Evolutionary conservation across 2,113 vertebrate species (phyloP).

Genomic region (Diadophis punctatus): DNA sequence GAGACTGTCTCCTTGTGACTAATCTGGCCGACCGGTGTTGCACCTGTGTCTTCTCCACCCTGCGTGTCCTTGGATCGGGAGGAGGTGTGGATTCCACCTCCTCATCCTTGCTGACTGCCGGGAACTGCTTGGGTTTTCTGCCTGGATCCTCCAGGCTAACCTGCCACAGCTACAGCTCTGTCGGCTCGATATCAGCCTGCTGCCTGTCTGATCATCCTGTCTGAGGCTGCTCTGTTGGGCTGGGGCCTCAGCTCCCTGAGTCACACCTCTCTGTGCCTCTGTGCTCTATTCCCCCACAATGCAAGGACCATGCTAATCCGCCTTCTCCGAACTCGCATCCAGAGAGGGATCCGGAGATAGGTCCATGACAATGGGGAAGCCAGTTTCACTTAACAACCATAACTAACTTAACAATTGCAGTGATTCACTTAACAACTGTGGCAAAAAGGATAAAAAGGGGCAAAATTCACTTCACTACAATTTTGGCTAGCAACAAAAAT

Average conservation of each 20-base stretch:
- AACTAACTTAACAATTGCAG: not conserved
- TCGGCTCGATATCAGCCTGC: not conserved
- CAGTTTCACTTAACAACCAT: not conserved
- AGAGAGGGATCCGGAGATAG: not conserved
- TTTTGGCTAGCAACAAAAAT: not conserved
- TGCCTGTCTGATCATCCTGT: accelerated
- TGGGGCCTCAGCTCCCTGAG: not conserved
- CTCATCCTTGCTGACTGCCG: not conserved
- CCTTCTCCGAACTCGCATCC: not conserved
- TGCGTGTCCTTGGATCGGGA: not conserved
- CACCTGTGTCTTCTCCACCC: not conserved
- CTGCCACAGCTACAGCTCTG: no score
- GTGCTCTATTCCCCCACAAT: not conserved
- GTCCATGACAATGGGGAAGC: not conserved
- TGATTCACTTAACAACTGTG: not conserved
- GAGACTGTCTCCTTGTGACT: not conserved
- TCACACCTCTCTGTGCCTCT: not conserved
- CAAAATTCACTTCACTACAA: not conserved
- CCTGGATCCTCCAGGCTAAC: no score
- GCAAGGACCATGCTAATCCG: not conserved
- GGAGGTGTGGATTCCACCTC: not conserved
- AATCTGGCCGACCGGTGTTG: not conserved
- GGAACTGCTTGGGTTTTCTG: not conserved
- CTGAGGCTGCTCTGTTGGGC: not conserved
- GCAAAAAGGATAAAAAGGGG: not conserved